A percentile compares a stretch with the other conserved stretches of the same genome.
Conservation (phyloP, 1,140 invertebrate species). For the Steinernema feltiae region DNA sequence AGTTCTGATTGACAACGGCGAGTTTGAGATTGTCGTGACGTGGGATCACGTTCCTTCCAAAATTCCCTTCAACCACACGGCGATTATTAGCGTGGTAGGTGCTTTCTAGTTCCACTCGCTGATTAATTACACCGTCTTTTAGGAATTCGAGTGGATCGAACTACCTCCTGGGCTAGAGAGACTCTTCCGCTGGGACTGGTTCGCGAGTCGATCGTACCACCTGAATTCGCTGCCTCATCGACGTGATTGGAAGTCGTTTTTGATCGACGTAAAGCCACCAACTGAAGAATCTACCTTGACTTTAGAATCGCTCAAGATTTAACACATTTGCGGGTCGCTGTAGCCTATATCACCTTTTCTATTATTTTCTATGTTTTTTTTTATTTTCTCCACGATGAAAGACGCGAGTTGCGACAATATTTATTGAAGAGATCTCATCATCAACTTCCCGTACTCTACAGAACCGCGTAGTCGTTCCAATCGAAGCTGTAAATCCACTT, state of each 20-base stretch:
- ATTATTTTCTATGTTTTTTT: background rate
- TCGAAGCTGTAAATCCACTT: background rate
- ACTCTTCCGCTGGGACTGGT: slow-evolving; percentile 2
- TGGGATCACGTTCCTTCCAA: background rate
- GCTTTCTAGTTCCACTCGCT: background rate
- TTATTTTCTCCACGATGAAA: no score
- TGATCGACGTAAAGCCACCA: background rate
- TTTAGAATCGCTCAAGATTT: background rate
- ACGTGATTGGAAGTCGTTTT: background rate
- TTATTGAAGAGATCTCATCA: background rate
- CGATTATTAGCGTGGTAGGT: background rate
- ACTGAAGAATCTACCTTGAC: background rate
- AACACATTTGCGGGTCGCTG: no score
- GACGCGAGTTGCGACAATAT: no score
- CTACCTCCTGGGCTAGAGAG: background rate
- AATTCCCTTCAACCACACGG: background rate
- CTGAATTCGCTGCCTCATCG: background rate
- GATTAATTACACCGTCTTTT: background rate
- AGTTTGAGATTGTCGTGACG: background rate
- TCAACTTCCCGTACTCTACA: background rate
- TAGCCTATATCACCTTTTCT: background rate
- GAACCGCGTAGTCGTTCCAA: background rate
- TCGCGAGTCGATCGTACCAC: background rate
- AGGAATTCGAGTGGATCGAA: slow-evolving; percentile 7
- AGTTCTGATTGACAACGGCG: background rate